phyloP scores from a whole-genome alignment of 92 coral and sea anemone species.

The Epizoanthus illoricatus region DNA sequence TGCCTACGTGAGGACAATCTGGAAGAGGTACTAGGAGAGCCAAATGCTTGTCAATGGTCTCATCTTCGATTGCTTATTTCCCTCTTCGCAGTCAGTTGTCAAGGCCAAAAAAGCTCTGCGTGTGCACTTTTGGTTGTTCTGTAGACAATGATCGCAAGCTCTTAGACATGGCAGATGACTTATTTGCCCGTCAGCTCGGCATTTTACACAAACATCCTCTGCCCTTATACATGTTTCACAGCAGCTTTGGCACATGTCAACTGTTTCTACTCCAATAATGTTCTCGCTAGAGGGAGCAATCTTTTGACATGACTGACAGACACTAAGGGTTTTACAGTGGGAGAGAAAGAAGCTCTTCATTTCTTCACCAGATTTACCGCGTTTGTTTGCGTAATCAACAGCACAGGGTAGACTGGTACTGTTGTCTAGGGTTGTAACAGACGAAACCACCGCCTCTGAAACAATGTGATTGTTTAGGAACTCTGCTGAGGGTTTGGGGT shows the following conservation, averaged over 20 bases:
- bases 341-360: slow-evolving; percentile 37
- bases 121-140: slow-evolving; percentile 3
- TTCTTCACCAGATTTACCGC: slow-evolving; percentile 50
- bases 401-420: slow-evolving; percentile 51
- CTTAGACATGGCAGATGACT: slow-evolving; percentile 28
- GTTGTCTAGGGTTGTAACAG: slow-evolving; percentile 46
- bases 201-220: slow-evolving; percentile 4
- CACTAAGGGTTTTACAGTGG: slow-evolving; percentile 39
- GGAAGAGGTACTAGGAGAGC: slow-evolving; percentile 39
- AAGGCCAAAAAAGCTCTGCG: slow-evolving; percentile 1
- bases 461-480: slow-evolving; percentile 42
- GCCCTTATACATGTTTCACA: background rate
- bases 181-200: slow-evolving; percentile 28
- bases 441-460: slow-evolving; percentile 46
- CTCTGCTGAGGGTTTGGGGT: slow-evolving; percentile 29
- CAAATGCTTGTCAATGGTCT: slow-evolving; percentile 12
- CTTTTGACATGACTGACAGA: slow-evolving; percentile 36
- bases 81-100: slow-evolving; percentile 45
- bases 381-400: slow-evolving; percentile 43
- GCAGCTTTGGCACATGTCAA: background rate
- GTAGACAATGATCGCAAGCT: slow-evolving; percentile 23
- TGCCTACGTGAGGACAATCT: slow-evolving; percentile 37
- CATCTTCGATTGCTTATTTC: slow-evolving; percentile 37
- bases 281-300: background rate
- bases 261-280: background rate